Base-by-base conservation (phyloP, 2,888 invertebrate genomes). In the Drosophila borealis region DNA sequence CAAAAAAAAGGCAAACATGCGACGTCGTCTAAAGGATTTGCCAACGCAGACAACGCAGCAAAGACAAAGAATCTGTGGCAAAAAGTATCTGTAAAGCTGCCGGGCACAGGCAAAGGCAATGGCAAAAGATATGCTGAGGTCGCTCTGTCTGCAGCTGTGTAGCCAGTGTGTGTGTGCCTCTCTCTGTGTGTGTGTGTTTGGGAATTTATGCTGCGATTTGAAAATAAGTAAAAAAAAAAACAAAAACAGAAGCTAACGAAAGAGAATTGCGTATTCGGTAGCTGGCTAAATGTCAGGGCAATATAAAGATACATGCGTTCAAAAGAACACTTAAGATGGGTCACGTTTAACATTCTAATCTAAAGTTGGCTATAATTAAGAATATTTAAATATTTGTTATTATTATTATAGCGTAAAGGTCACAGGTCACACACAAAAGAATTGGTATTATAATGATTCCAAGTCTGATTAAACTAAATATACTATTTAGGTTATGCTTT, bases 21-120 rank as follows among this genome's bases (percentile, higher is more conserved):
- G 72, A 88, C 65, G 87, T 88, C 75, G 86, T 83, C 88, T 63
- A 87, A 88, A 84, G 89, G 89, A 89, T 84, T 84, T 77, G 88
- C 88, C 78, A 86, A 41, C 51, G 78, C 81, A 86, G 83, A 77
- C 83, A 65, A 49, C 44, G 67, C 67, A 44, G 78, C 81, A 80
- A 83, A 88, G 82, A 83, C 87, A 83, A 83, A 83, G 88, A 83
- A 88, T 67, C 83, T 82, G 68, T 54, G 61, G 80, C 64, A 64
- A 66, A 77, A 80, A 49, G 37, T 64, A 66, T 66, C 54, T 66
- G 53, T 46, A 56, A 41, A 51, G 67, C 54, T 73, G 41, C 61
- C 57, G 61, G 64, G 68, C 68, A 65, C 42, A 59, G 66, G 13
- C 65, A 34, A 46, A 71, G 60, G 46, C 49, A 59, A 45, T 33